A percentile compares a stretch with the other conserved stretches of the same genome.
These are phyloP conservation scores for Charanyca ferruginea DNA, from an alignment of 2,888 invertebrate genomes.

Conservation along the genomic window DNA sequence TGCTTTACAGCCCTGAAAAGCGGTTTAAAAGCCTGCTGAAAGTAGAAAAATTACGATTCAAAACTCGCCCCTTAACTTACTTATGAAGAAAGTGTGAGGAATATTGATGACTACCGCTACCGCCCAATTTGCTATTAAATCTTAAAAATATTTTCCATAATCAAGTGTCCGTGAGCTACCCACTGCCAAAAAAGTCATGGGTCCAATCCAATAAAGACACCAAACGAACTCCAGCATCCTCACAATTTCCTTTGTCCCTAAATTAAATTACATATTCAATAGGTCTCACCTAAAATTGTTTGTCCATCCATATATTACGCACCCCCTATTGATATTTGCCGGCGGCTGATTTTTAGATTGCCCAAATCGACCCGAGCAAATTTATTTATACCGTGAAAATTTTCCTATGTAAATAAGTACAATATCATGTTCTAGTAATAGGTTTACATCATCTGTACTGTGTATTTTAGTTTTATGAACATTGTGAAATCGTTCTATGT, in stretches of 20 bases:
- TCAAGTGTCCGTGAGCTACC: no score
- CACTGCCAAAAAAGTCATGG: background rate
- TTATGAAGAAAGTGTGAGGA: slow-evolving; percentile 17
- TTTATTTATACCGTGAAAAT: slow-evolving; percentile 56
- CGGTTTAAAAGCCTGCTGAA: background rate
- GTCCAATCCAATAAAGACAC: slow-evolving; percentile 1
- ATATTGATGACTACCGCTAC: slow-evolving; percentile 24
- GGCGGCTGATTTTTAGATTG: slow-evolving; percentile 47
- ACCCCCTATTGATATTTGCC: slow-evolving; percentile 56
- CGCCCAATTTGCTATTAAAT: background rate
- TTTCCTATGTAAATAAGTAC: slow-evolving; percentile 53
- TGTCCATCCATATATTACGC: slow-evolving; percentile 25
- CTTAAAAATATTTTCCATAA: background rate
- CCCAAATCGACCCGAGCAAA: slow-evolving; percentile 36
- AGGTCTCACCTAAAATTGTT: slow-evolving; percentile 35
- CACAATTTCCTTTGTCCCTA: slow-evolving; percentile 2
- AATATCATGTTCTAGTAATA: slow-evolving; percentile 46
- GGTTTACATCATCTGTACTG: slow-evolving; percentile 1
- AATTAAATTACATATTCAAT: slow-evolving; percentile 42
- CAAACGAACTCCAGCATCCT: background rate
- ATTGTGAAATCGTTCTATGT: background rate
- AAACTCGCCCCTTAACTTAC: slow-evolving; percentile 11
- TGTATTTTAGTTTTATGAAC: background rate
- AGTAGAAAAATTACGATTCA: slow-evolving; percentile 24
- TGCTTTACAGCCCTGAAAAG: no score